Conservation (phyloP, 2,797 vertebrate genomes). For the Lagodon rhomboides region DNA sequence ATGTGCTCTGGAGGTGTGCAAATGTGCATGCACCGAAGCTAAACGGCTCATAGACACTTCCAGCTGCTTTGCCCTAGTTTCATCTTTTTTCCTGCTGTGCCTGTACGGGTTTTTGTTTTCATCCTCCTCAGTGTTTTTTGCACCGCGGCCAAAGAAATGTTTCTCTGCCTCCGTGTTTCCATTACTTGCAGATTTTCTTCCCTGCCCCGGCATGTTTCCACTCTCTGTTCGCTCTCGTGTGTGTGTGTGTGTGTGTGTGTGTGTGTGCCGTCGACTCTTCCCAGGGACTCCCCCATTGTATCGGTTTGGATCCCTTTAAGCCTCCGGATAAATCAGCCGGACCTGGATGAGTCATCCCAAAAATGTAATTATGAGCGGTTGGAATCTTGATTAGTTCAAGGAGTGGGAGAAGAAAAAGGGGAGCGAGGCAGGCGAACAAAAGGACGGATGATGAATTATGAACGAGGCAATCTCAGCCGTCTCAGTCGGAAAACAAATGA, state of each 20-base stretch:
- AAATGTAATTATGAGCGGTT: conserved; percentile 39
- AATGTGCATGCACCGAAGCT: conserved; percentile 13
- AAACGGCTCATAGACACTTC: conserved; percentile 18
- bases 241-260: neutral
- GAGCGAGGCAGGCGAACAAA: conserved; percentile 17
- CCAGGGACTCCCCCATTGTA: conserved; percentile 25
- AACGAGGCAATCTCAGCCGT: conserved; percentile 24
- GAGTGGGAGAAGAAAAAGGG: neutral
- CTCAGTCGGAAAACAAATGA: conserved; percentile 33
- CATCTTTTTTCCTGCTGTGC: neutral
- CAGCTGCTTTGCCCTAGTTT: conserved; percentile 29
- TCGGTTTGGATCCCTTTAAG: conserved; percentile 35
- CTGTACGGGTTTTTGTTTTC: conserved; percentile 1
- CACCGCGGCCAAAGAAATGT: neutral
- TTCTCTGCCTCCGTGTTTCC: neutral
- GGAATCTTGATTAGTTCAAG: conserved; percentile 37
- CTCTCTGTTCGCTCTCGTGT: neutral
- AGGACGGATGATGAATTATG: conserved; percentile 47
- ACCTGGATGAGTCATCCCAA: conserved; percentile 66
- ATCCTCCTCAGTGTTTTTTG: neutral
- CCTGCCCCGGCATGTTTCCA: conserved; percentile 14
- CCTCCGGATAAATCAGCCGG: conserved; percentile 32
- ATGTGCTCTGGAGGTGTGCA: conserved; percentile 23
- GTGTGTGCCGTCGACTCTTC: conserved; percentile 9
- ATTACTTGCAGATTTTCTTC: conserved; percentile 32